Evolutionary conservation across 2,113 vertebrate genomes (phyloP), one percentile per base, ranked within the genome.

Genomic region (Anolis sagrei): DNA sequence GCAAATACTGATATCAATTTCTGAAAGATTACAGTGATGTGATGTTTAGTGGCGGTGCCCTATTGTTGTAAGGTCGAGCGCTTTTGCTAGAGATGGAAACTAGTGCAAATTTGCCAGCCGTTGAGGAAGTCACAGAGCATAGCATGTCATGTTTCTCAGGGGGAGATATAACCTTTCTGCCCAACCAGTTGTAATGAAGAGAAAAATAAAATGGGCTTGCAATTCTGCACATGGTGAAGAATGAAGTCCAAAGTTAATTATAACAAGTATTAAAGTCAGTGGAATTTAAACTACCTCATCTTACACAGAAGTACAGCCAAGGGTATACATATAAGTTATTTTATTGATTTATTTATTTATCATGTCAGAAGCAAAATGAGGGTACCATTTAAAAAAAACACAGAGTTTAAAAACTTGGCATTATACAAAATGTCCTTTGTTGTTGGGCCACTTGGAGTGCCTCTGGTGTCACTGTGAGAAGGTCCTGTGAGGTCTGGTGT

Each of bases 1-100:
- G 0, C 0, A 16, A 74, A 76, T 19, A 62, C 68, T 0, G 0
- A 16, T 54, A 29, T 0, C 0, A n/a, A 0, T 81, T 1, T 0
- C 0, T 76, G 39, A 13, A 21, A 34, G 48, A 0, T 5, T 39
- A 79, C 10, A 7, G 9, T 13, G 0, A 44, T 0, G 0, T 69
- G n/a, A 83, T 73, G 32, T 36, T 1, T 0, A 23, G 76, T 0
- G 1, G 39, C 25, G 34, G 0, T n/a, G 0, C 81, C 83, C 69
- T 4, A 61, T 19, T 25, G 83, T 82, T 3, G 0, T 0, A 23
- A 48, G 19, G 21, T 66, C 25, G 13, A 79, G 88, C 86, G 23
- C 0, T 79, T 8, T 13, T 7, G 0, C 27, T 6, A n/a, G 1
- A 3, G 77, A 80, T 16, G 25, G 36, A 76, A 48, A 74, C 0